phyloP scores from a whole-genome alignment of 2,888 invertebrate species.

The Chelonus formosanus region DNA sequence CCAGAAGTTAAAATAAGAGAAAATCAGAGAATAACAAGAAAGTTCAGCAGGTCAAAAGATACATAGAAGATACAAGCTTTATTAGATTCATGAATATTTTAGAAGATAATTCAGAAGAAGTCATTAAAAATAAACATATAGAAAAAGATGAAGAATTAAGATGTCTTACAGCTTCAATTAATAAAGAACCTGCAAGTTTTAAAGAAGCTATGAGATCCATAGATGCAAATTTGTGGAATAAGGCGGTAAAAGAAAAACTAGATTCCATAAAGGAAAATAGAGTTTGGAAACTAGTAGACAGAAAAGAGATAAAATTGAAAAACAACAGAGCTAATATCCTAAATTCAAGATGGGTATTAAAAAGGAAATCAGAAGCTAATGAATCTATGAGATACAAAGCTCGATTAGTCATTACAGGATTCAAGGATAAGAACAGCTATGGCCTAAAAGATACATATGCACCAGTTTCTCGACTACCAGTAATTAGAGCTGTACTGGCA shows the following conservation, averaged over 20 bases:
- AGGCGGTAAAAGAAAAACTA: conserved; percentile 35
- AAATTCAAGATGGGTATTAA: too few relatives aligned
- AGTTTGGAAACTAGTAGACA: conserved; percentile 32
- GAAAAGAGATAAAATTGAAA: conserved; percentile 20
- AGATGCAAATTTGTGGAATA: conserved; percentile 29
- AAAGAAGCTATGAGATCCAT: too few relatives aligned
- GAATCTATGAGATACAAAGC: conserved; percentile 10
- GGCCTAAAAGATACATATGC: conserved; percentile 35
- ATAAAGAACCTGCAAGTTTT: too few relatives aligned
- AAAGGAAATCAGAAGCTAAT: conserved; percentile 35
- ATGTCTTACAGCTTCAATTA: too few relatives aligned
- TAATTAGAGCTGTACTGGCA: conserved; percentile 31
- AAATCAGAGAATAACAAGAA: not conserved
- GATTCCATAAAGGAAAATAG: conserved; percentile 36
- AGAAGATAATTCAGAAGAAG: too few relatives aligned
- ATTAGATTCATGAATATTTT: too few relatives aligned
- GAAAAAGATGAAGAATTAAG: too few relatives aligned
- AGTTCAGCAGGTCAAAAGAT: too few relatives aligned
- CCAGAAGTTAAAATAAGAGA: not conserved
- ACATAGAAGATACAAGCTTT: too few relatives aligned
- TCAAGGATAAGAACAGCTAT: conserved; percentile 37
- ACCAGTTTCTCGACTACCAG: conserved; percentile 19
- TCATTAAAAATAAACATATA: too few relatives aligned
- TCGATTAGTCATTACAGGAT: conserved; percentile 38
- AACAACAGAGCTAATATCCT: conserved; percentile 35